These are phyloP conservation scores for Tapera naevia DNA, from an alignment of 2,797 vertebrate genomes.

Conservation along the genomic window DNA sequence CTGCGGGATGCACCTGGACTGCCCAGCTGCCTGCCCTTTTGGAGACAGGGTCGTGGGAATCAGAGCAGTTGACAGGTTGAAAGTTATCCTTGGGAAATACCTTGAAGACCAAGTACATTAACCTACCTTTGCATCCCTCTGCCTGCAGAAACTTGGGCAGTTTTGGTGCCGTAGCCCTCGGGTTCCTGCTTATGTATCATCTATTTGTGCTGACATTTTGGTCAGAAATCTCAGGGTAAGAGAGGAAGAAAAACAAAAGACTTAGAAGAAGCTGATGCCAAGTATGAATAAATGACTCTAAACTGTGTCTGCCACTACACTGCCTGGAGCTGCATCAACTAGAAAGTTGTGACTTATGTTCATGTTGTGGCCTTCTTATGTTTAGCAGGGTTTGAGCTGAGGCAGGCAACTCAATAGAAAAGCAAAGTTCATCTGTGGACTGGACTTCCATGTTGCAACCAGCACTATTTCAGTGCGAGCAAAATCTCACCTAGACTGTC, in stretches of 20 bases:
- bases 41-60: background rate
- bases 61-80: background rate
- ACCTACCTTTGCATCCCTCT: background rate
- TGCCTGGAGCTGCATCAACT: background rate
- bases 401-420: background rate
- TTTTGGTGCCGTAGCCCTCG: background rate
- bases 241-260: background rate
- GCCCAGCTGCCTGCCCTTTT: background rate
- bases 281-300: background rate
- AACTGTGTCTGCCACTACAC: background rate
- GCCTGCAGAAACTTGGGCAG: no score
- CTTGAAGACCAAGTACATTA: background rate
- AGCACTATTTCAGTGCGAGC: accelerated
- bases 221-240: background rate
- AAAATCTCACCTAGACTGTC: background rate
- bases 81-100: background rate
- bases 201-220: background rate
- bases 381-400: background rate
- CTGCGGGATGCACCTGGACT: background rate
- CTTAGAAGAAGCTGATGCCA: background rate
- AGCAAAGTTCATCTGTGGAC: background rate
- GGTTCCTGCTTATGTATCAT: background rate
- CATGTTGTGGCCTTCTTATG: background rate
- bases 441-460: background rate
- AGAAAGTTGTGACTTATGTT: background rate